A percentile compares a stretch with the other conserved stretches of the same genome.
phyloP scores from a whole-genome alignment of 2,797 vertebrate species.

The Octomys mimax region DNA sequence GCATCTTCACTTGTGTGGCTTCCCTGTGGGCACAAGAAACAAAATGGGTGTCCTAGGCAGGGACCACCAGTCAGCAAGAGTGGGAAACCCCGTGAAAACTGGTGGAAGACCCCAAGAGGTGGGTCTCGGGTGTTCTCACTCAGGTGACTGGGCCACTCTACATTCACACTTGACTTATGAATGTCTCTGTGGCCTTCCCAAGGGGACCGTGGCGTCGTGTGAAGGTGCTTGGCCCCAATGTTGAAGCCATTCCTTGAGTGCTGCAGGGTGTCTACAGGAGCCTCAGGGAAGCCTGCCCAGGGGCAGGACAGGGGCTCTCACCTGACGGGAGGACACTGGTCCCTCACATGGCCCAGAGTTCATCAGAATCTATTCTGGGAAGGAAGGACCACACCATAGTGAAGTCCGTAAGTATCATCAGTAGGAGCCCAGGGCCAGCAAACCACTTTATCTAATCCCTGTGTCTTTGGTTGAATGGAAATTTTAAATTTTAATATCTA shows the following conservation, averaged over 20 bases:
- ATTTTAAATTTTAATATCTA: background rate
- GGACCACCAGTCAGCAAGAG: too few relatives aligned
- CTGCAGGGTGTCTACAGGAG: background rate
- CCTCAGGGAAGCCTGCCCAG: background rate
- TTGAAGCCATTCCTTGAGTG: background rate
- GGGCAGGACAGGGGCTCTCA: background rate
- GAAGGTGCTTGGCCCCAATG: background rate
- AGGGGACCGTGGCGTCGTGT: background rate
- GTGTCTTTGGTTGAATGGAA: background rate
- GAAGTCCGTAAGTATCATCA: background rate
- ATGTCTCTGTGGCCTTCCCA: background rate
- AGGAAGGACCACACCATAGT: background rate
- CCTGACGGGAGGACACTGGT: background rate
- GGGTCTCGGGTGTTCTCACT: background rate
- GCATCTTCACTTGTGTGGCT: background rate
- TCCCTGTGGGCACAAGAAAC: background rate
- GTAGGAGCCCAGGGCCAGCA: background rate
- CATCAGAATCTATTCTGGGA: background rate
- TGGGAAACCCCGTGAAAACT: background rate
- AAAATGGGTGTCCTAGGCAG: background rate
- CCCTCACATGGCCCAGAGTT: background rate
- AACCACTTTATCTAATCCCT: background rate
- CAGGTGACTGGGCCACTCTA: too few relatives aligned
- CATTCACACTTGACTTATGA: background rate
- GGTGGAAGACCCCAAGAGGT: background rate